Percentiles rank a stretch among this genome's conserved stretches.
These are phyloP conservation scores for Tribolium madens DNA, from an alignment of 1,140 invertebrate species.

Conservation along the genomic window DNA sequence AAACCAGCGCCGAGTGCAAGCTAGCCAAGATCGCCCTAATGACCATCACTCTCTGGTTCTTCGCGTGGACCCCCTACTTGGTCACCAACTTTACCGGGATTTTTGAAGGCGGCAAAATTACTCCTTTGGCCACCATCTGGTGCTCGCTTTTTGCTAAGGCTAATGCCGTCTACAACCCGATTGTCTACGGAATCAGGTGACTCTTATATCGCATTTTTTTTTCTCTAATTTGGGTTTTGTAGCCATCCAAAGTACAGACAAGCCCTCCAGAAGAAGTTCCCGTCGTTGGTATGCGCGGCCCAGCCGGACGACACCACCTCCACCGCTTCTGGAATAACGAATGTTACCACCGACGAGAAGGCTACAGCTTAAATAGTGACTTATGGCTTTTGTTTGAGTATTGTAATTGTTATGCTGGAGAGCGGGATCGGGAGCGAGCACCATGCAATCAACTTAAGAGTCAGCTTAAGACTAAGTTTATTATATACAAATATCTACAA, in stretches of 20 bases:
- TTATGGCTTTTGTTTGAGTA: neutral
- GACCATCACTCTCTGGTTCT: slow-evolving; percentile 85
- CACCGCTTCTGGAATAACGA: slow-evolving; percentile 70
- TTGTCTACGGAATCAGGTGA: slow-evolving; percentile 85
- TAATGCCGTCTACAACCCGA: slow-evolving; percentile 84
- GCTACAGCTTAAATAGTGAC: slow-evolving; percentile 38
- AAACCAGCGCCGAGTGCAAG: slow-evolving; percentile 80
- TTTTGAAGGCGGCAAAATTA: slow-evolving; percentile 75
- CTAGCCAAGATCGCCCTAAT: slow-evolving; percentile 85
- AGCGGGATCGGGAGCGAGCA: no score
- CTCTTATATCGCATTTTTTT: neutral
- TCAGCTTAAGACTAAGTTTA: no score
- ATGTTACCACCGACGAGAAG: slow-evolving; percentile 63
- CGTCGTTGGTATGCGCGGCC: slow-evolving; percentile 73
- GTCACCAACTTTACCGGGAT: slow-evolving; percentile 84
- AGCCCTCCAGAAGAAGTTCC: slow-evolving; percentile 79
- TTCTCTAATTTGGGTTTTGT: slow-evolving; percentile 52
- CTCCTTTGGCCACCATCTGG: slow-evolving; percentile 81
- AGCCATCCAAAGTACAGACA: slow-evolving; percentile 83
- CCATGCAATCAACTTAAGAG: no score
- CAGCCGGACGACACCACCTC: slow-evolving; percentile 69
- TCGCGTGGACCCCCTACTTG: slow-evolving; percentile 88
- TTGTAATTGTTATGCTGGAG: no score
- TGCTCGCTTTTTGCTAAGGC: slow-evolving; percentile 84
- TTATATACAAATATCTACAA: no score